These are phyloP conservation scores for Fissipunctia ypsillon DNA, from an alignment of 2,888 invertebrate species.

Conservation along the genomic window DNA sequence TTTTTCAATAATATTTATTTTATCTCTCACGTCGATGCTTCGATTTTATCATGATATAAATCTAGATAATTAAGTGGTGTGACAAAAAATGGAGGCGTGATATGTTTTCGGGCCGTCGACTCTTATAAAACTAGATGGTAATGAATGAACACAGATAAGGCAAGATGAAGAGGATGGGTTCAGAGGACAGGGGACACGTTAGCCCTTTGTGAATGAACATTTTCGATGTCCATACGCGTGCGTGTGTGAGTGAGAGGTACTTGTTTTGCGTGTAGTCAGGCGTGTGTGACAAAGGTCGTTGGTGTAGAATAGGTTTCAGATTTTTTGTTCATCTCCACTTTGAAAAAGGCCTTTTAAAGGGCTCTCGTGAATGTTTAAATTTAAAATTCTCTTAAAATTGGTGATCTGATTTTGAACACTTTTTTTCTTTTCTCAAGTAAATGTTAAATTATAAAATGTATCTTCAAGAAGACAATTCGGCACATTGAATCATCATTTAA, in stretches of 20 bases:
- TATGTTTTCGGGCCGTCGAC: constrained; percentile 89
- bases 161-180: constrained; percentile 85
- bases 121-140: constrained; percentile 89
- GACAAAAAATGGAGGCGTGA: constrained; percentile 90
- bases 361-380: constrained; percentile 49
- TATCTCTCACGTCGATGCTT: constrained; percentile 74
- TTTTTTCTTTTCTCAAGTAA: neutral
- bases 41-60: constrained; percentile 89
- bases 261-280: constrained; percentile 74
- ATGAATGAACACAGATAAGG: constrained; percentile 90
- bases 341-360: constrained; percentile 63
- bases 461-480: neutral
- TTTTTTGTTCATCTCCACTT: constrained; percentile 65
- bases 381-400: constrained; percentile 29
- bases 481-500: neutral
- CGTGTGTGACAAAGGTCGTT: constrained; percentile 74
- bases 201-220: constrained; percentile 85
- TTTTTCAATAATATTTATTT: constrained; percentile 73
- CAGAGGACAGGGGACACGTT: constrained; percentile 83
- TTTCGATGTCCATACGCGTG: constrained; percentile 67
- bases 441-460: neutral
- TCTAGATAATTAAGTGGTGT: constrained; percentile 90
- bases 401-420: constrained; percentile 6
- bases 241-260: constrained; percentile 72
- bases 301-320: constrained; percentile 65